Percentiles rank a stretch among this genome's conserved stretches.
Evolutionary conservation across 2,797 vertebrate species (phyloP).

Genomic region (Gymnoscopelus microlampas): DNA sequence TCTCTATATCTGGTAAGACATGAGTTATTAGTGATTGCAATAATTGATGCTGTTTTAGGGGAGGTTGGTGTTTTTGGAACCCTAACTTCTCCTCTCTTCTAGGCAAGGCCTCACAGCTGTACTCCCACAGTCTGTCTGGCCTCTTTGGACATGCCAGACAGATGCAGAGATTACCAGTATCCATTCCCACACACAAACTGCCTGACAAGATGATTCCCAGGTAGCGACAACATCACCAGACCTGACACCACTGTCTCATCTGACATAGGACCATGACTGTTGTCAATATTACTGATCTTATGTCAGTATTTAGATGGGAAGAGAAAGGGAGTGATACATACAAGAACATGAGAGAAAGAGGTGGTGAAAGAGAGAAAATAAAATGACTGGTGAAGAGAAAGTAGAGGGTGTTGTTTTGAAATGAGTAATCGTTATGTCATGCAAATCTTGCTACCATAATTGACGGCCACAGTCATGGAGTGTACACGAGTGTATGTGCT

Average conservation of each 20-base stretch:
- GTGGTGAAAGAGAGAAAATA: neutral
- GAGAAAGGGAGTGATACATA: neutral
- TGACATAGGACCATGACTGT: neutral
- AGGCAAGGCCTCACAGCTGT: conserved; percentile 99
- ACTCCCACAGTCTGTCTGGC: conserved; percentile 93
- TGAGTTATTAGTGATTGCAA: neutral
- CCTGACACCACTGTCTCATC: too few relatives aligned
- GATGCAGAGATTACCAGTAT: conserved; percentile 94
- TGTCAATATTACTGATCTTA: neutral
- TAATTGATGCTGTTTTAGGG: conserved; percentile 1
- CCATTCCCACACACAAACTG: conserved; percentile 96
- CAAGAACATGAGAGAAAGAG: neutral
- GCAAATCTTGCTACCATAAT: too few relatives aligned
- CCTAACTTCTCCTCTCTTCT: neutral
- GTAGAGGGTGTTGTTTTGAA: neutral
- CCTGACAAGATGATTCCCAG: conserved; percentile 93
- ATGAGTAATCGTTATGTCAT: too few relatives aligned
- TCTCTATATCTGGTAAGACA: conserved; percentile 96
- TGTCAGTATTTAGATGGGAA: neutral
- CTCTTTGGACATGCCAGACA: conserved; percentile 97
- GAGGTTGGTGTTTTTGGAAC: too few relatives aligned
- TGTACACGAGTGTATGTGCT: too few relatives aligned
- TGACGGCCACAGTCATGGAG: too few relatives aligned
- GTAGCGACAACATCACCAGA: conserved; percentile 26
- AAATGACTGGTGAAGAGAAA: neutral